Percentiles rank a stretch among this genome's conserved stretches.
Evolutionary conservation across 1,140 invertebrate species (phyloP).

Genomic region (Ceratosolen fusciceps): DNA sequence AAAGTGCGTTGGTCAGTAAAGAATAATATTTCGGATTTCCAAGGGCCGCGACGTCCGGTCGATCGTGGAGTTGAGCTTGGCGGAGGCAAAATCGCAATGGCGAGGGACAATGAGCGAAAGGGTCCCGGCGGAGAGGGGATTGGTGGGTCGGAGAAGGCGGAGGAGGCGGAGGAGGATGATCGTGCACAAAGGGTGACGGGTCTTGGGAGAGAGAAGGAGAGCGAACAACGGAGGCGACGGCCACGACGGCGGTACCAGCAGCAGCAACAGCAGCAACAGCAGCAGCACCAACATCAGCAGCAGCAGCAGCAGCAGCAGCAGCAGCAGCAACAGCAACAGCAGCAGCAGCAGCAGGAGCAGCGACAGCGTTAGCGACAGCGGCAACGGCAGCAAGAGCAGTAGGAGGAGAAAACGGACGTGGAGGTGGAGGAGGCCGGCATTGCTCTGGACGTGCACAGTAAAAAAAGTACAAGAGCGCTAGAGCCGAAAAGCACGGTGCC

Average conservation of each 20-base stretch:
- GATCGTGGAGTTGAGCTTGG: not conserved
- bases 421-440: not conserved
- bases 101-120: conserved; percentile 6
- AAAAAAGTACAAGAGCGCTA: conserved; percentile 53
- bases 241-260: not conserved
- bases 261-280: too few relatives aligned
- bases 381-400: too few relatives aligned
- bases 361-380: not conserved
- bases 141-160: not conserved
- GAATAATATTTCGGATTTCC: not conserved
- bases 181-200: too few relatives aligned
- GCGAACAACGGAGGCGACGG: too few relatives aligned
- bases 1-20: not conserved
- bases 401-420: not conserved
- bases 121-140: not conserved
- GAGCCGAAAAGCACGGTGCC: conserved; percentile 62
- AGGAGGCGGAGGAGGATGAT: too few relatives aligned
- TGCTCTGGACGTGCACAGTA: not conserved
- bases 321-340: too few relatives aligned
- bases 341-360: too few relatives aligned
- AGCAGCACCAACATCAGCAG: too few relatives aligned
- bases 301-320: too few relatives aligned
- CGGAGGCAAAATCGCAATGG: too few relatives aligned
- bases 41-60: not conserved
- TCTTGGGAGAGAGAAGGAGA: not conserved